Evolutionary conservation across 2,797 vertebrate genomes (phyloP).

Genomic region (Nothura maculosa): DNA sequence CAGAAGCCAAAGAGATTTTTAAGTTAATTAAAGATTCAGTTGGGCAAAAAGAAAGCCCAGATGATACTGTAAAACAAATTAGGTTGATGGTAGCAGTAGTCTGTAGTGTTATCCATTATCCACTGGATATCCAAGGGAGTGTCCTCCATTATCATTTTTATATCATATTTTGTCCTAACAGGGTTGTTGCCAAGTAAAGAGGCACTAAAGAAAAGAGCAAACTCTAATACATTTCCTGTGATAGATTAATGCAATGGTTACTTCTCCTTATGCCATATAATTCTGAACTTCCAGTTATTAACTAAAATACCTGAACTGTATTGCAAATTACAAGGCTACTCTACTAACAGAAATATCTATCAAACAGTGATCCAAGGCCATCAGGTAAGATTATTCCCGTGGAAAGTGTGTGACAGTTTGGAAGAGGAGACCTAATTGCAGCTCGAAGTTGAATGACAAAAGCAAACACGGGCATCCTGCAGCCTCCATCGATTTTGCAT

Average conservation of each 20-base stretch:
- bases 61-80: constrained; percentile 49
- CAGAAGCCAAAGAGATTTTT: constrained; percentile 54
- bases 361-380: background rate
- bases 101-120: constrained; percentile 43
- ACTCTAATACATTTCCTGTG: background rate
- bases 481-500: background rate
- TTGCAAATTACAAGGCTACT: background rate
- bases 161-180: constrained; percentile 51
- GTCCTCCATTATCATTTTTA: constrained; percentile 69
- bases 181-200: background rate
- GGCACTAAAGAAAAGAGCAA: background rate
- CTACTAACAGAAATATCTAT: background rate
- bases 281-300: background rate
- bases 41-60: constrained; percentile 58
- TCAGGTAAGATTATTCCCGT: background rate
- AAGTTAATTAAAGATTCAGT: constrained; percentile 77
- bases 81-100: constrained; percentile 60
- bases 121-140: too few relatives aligned
- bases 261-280: background rate
- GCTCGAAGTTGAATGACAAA: background rate
- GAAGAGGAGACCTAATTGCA: background rate
- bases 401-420: background rate
- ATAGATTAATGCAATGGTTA: background rate
- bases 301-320: background rate
- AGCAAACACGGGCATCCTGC: background rate